These are phyloP conservation scores for Agrilus mali DNA, from an alignment of 2,888 invertebrate genomes.

Conservation along the genomic window DNA sequence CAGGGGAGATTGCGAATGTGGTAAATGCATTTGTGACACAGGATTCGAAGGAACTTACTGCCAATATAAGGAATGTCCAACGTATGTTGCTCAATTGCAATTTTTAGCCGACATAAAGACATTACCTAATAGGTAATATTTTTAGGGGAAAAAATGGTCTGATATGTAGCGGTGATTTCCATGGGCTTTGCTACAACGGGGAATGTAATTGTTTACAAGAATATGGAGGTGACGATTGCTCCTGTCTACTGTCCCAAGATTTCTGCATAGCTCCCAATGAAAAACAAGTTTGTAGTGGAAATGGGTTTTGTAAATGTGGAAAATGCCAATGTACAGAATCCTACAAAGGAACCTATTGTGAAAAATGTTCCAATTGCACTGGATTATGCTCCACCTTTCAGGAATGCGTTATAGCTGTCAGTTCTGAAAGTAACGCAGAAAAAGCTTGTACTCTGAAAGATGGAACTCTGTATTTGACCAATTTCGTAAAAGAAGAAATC, in stretches of 20 bases:
- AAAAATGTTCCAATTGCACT: constrained; percentile 39
- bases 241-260: constrained; percentile 39
- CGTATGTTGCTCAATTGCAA: constrained; percentile 30
- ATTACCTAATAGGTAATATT: not conserved
- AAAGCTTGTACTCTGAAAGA: constrained; percentile 5
- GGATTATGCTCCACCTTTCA: constrained; percentile 40
- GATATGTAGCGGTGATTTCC: constrained; percentile 39
- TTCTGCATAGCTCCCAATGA: constrained; percentile 41
- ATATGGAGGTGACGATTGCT: constrained; percentile 46
- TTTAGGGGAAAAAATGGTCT: constrained; percentile 22
- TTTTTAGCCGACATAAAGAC: not conserved
- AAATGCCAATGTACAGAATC: constrained; percentile 20
- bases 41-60: constrained; percentile 48
- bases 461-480: constrained; percentile 7
- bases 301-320: constrained; percentile 69
- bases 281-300: constrained; percentile 50
- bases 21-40: constrained; percentile 55
- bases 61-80: constrained; percentile 46
- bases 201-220: constrained; percentile 51
- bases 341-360: constrained; percentile 40
- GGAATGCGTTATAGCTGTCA: constrained; percentile 27
- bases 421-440: constrained; percentile 2
- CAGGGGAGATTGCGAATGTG: constrained; percentile 68
- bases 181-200: constrained; percentile 66
- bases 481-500: constrained; percentile 3